phyloP scores from a whole-genome alignment of 2,888 invertebrate species.

The Diplazon laetatorius region DNA sequence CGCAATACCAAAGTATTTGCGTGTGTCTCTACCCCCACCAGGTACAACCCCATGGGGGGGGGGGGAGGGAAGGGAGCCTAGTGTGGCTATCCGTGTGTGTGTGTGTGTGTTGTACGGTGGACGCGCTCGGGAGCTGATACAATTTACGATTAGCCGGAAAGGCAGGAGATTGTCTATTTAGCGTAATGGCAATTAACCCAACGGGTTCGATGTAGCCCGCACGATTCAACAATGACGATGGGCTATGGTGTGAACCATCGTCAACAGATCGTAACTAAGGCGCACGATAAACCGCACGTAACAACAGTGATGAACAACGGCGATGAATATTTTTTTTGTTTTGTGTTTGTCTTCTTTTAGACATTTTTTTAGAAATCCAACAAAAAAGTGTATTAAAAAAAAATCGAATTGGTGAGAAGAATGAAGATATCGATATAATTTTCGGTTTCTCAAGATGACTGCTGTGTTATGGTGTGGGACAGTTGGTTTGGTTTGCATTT shows the following conservation, averaged over 20 bases:
- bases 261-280: conserved; percentile 15
- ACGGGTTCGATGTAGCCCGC: conserved; percentile 37
- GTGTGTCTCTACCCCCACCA: not conserved
- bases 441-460: too few relatives aligned
- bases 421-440: too few relatives aligned
- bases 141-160: conserved; percentile 63
- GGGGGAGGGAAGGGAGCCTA: too few relatives aligned
- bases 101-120: conserved; percentile 1
- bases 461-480: too few relatives aligned
- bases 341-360: too few relatives aligned
- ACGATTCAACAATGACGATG: conserved; percentile 27
- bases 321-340: too few relatives aligned
- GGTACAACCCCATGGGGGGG: too few relatives aligned
- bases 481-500: too few relatives aligned
- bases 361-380: too few relatives aligned
- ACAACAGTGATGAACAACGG: too few relatives aligned
- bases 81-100: not conserved
- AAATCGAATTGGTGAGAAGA: too few relatives aligned
- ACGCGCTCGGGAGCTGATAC: conserved; percentile 40
- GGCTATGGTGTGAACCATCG: not conserved
- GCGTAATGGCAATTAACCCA: conserved; percentile 60
- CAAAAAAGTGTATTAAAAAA: too few relatives aligned
- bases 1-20: conserved; percentile 9
- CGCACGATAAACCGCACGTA: not conserved
- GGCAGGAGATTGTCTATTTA: conserved; percentile 62